A percentile compares a stretch with the other conserved stretches of the same genome.
Evolutionary conservation across 2,113 vertebrate species (phyloP).

Genomic region (Ophthalmolycus amberensis): DNA sequence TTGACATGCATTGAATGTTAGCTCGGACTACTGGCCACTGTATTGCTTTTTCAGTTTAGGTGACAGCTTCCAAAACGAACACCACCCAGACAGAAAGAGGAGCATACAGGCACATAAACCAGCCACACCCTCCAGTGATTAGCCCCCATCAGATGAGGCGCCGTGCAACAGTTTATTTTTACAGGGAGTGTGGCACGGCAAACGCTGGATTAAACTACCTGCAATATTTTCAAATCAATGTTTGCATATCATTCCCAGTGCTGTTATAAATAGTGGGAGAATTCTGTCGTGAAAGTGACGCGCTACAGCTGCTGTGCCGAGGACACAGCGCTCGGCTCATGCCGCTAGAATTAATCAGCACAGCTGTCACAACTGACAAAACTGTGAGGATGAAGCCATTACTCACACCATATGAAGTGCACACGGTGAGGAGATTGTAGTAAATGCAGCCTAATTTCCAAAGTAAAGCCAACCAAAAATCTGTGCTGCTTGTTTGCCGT

Average conservation of each 20-base stretch:
- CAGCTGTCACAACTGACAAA: slow-evolving; percentile 49
- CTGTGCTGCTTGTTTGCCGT: background rate
- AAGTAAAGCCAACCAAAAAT: slow-evolving; percentile 2
- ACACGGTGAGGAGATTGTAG: slow-evolving; percentile 6
- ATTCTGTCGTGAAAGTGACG: slow-evolving; percentile 6
- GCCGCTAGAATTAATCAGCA: slow-evolving; percentile 49
- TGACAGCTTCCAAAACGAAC: background rate
- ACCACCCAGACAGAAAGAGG: background rate
- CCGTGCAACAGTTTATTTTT: background rate
- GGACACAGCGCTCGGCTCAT: slow-evolving; percentile 35
- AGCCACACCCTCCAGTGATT: background rate
- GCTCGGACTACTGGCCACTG: background rate
- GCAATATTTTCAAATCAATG: slow-evolving; percentile 41
- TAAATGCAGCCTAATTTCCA: background rate
- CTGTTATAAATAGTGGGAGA: slow-evolving; percentile 27
- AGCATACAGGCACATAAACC: background rate
- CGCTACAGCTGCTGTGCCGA: slow-evolving; percentile 37
- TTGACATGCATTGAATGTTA: background rate
- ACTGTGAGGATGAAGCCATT: slow-evolving; percentile 49
- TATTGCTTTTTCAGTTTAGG: no score
- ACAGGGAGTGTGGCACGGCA: background rate
- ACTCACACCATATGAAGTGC: slow-evolving; percentile 17
- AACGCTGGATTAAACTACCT: slow-evolving; percentile 24
- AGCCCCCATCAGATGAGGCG: background rate
- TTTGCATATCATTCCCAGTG: slow-evolving; percentile 8